Evolutionary conservation across 1,140 invertebrate species (phyloP).

Genomic region (Berghia stephanieae): DNA sequence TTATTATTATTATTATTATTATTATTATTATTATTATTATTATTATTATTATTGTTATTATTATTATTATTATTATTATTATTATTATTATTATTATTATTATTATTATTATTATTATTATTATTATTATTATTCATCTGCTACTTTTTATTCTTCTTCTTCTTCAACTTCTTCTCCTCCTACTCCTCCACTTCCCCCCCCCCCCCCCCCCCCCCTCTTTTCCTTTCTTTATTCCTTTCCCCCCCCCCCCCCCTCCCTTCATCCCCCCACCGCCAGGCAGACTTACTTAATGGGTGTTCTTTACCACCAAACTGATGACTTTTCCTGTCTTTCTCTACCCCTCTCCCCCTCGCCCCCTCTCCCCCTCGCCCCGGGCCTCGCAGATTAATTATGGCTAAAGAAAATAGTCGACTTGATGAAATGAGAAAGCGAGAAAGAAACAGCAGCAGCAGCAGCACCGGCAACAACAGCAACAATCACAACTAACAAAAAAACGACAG

Average conservation of each 20-base stretch:
- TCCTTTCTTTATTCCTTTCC: neutral
- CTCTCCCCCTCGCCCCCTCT: neutral
- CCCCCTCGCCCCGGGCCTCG: neutral
- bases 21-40: neutral
- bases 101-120: neutral
- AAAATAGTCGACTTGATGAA: slow-evolving; percentile 12
- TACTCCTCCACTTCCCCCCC: too few relatives aligned
- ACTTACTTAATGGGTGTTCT: slow-evolving; percentile 24
- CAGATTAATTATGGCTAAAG: slow-evolving; percentile 25
- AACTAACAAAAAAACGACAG: neutral
- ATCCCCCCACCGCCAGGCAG: neutral
- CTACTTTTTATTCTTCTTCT: neutral
- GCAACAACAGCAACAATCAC: too few relatives aligned
- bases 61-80: neutral
- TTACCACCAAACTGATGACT: neutral
- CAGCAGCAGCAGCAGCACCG: too few relatives aligned
- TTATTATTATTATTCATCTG: too few relatives aligned
- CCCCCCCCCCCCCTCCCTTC: slow-evolving; percentile 5
- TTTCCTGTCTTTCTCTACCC: neutral
- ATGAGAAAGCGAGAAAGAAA: slow-evolving; percentile 9
- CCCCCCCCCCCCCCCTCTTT: neutral
- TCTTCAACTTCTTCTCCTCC: neutral
- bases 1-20: too few relatives aligned
- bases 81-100: neutral
- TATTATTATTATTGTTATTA: neutral